Evolutionary conservation across 2,888 invertebrate species (phyloP).

Genomic region (Athalia cordata): DNA sequence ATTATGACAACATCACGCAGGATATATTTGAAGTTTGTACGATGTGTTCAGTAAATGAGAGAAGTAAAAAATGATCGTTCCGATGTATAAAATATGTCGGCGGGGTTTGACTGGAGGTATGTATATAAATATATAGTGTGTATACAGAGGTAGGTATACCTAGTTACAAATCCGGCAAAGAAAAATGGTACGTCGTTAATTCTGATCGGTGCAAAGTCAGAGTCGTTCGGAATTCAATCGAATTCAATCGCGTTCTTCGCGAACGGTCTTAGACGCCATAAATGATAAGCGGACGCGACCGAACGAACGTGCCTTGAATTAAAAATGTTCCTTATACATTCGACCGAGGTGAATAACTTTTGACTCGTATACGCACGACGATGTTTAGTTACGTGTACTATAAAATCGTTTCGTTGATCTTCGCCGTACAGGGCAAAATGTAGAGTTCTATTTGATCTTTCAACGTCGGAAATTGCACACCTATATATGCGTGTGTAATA

Average conservation of each 20-base stretch:
- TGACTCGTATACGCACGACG: neutral
- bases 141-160: neutral
- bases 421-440: too few species aligned
- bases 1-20: too few species aligned
- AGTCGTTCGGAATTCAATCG: conserved; percentile 39
- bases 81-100: neutral
- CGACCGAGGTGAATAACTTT: conserved; percentile 42
- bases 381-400: neutral
- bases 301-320: conserved; percentile 37
- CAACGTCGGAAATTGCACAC: neutral
- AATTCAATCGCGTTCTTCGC: conserved; percentile 39
- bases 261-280: conserved; percentile 44
- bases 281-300: conserved; percentile 38
- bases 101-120: too few species aligned
- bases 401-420: conserved; percentile 12
- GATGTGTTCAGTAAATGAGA: neutral
- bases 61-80: neutral
- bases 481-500: too few species aligned
- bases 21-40: too few species aligned
- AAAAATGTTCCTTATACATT: conserved; percentile 12
- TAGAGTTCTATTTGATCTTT: neutral
- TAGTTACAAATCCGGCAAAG: too few species aligned
- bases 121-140: neutral
- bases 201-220: conserved; percentile 21
- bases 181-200: conserved; percentile 13